Conservation (phyloP, 2,888 invertebrate species). For the Drosophila kambysellisi region DNA sequence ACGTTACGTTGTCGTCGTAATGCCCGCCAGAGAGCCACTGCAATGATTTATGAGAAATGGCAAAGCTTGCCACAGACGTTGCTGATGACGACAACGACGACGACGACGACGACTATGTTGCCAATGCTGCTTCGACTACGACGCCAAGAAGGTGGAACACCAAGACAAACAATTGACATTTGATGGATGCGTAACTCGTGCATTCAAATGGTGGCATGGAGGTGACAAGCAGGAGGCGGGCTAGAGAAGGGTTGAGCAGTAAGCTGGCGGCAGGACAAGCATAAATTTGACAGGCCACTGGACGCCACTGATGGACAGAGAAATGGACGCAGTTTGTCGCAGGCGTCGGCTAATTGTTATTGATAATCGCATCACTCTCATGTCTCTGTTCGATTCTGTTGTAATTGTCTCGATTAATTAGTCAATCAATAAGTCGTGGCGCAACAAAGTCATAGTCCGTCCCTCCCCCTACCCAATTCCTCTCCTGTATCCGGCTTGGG, state of each 20-base stretch:
- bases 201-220: conserved; percentile 66
- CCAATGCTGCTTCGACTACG: conserved; percentile 8
- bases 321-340: conserved; percentile 41
- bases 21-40: conserved; percentile 59
- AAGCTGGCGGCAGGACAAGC: conserved; percentile 16
- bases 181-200: conserved; percentile 81
- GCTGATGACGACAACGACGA: conserved; percentile 17
- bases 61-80: conserved; percentile 48
- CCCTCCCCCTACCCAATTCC: neutral
- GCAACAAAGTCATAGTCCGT: conserved; percentile 1
- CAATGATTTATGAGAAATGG: conserved; percentile 78
- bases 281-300: conserved; percentile 67
- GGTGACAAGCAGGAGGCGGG: conserved; percentile 8
- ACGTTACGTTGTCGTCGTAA: conserved; percentile 46
- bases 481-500: neutral
- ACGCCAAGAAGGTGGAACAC: conserved; percentile 66
- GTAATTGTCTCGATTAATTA: conserved; percentile 69
- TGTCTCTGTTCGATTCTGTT: conserved; percentile 55
- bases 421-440: conserved; percentile 64
- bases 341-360: conserved; percentile 80
- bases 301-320: conserved; percentile 33
- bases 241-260: neutral
- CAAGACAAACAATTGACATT: conserved; percentile 81
- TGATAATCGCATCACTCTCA: conserved; percentile 71
- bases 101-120: neutral